These are phyloP conservation scores for Paedocypris micromegethes DNA, from an alignment of 2,797 vertebrate species.

Conservation along the genomic window DNA sequence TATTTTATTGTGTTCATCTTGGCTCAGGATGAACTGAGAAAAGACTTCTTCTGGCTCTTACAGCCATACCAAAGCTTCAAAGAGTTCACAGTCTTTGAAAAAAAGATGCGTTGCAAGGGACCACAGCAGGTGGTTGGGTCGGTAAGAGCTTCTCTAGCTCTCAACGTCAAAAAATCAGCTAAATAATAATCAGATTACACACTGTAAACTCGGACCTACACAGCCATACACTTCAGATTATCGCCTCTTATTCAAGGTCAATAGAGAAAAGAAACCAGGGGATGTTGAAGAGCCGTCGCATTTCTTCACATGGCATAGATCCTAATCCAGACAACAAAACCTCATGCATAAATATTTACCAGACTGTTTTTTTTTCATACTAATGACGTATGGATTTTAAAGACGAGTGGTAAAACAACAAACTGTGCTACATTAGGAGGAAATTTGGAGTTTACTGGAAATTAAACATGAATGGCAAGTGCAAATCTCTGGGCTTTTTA, in stretches of 20 bases:
- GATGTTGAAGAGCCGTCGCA: conserved; percentile 2
- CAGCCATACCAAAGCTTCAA: conserved; percentile 41
- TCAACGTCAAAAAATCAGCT: conserved; percentile 5
- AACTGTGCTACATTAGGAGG: too few species aligned
- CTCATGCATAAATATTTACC: conserved; percentile 17
- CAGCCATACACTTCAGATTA: background rate
- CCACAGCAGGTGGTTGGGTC: conserved; percentile 20
- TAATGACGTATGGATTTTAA: conserved; percentile 1
- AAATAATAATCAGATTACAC: conserved; percentile 15
- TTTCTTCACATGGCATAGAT: conserved; percentile 26
- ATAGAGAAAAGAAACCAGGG: conserved; percentile 19
- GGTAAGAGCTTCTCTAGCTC: conserved; percentile 8
- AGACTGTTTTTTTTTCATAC: conserved; percentile 4
- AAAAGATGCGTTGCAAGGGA: conserved; percentile 17
- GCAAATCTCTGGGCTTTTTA: too few species aligned
- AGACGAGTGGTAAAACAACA: background rate
- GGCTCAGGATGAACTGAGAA: conserved; percentile 28
- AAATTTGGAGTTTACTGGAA: too few species aligned
- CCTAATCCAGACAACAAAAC: conserved; percentile 30
- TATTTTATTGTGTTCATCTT: conserved; percentile 10
- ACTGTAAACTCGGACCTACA: conserved; percentile 5
- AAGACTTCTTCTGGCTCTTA: conserved; percentile 26
- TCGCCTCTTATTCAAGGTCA: conserved; percentile 9
- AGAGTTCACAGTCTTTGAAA: conserved; percentile 43
- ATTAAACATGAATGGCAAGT: too few species aligned